Evolutionary conservation across 2,113 vertebrate species (phyloP), one percentile per base, ranked within the genome.

Genomic region (Columbina picui): DNA sequence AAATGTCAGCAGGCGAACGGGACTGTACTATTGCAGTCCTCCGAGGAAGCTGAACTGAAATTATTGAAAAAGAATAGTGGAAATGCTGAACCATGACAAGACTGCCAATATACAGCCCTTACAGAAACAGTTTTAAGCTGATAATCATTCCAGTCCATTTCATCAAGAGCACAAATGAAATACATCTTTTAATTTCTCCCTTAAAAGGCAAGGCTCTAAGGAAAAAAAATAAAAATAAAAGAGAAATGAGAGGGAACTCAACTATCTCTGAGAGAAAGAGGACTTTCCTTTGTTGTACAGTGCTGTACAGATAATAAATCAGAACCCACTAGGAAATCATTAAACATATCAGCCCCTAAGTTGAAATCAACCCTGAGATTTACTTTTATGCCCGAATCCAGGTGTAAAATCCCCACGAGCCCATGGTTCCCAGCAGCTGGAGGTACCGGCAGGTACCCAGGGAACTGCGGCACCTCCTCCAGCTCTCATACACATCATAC

Each of bases 361-460:
- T 74, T 64, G 64, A 56, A 57, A 73, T 79, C 49, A 70, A 76
- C 12, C 34, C 39, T 70, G 36, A 68, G 56, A 81, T 94, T 41
- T 73, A 85, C 41, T 85, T 63, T 34, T 64, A 49, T 38, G 10
- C 30, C 16, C 0, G 0, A 90, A 78, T 56, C 30, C 50, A 67
- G 1, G 39, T 12, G 27, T 8, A 32, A 0, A 1, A 36, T 21
- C 12, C 20, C 3, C n/a, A 50, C 0, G 6, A 80, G 56, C 57
- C 68, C 50, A 39, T 21, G 0, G 2, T 26, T 39, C 63, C 20
- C 89, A 45, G 17, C 0, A 26, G 57, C 50, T 38, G 71, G 26
- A 80, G 78, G 39, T 36, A 38, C 9, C 32, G n/a, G 23, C 2
- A 3, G 19, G 36, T 74, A 50, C 45, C 25, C 52, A 43, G 63